Conservation (phyloP, 2,797 vertebrate species). For the Enteromius fasciolatus region DNA sequence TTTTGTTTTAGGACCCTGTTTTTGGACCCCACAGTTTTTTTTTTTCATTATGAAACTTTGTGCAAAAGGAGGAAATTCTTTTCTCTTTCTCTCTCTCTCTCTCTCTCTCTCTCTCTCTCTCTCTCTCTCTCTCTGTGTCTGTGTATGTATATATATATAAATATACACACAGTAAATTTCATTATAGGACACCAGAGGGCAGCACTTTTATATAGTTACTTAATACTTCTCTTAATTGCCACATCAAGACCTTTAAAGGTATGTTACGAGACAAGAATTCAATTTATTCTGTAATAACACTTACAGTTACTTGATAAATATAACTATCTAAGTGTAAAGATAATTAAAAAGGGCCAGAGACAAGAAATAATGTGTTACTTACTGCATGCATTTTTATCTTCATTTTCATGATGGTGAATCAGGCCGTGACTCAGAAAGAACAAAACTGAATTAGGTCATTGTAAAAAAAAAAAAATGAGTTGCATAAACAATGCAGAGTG, state of each 20-base stretch:
- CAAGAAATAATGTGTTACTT: background rate
- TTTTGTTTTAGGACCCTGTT: background rate
- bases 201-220: slow-evolving; percentile 7
- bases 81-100: too few relatives aligned
- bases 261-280: background rate
- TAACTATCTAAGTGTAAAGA: background rate
- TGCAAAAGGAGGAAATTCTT: background rate
- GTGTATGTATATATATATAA: too few relatives aligned
- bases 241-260: background rate
- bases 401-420: slow-evolving; percentile 12
- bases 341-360: background rate
- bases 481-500: slow-evolving; percentile 9
- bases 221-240: background rate
- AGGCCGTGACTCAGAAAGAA: background rate
- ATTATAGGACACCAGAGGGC: slow-evolving; percentile 4
- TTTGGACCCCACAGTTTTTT: background rate
- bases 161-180: background rate
- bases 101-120: too few relatives aligned
- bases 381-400: background rate
- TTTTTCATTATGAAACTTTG: background rate
- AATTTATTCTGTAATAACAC: background rate
- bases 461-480: background rate
- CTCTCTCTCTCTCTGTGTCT: too few relatives aligned
- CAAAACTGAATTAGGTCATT: background rate
- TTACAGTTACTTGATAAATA: background rate